Evolutionary conservation across 2,113 vertebrate species (phyloP).

Genomic region (Lampris megalopsis): DNA sequence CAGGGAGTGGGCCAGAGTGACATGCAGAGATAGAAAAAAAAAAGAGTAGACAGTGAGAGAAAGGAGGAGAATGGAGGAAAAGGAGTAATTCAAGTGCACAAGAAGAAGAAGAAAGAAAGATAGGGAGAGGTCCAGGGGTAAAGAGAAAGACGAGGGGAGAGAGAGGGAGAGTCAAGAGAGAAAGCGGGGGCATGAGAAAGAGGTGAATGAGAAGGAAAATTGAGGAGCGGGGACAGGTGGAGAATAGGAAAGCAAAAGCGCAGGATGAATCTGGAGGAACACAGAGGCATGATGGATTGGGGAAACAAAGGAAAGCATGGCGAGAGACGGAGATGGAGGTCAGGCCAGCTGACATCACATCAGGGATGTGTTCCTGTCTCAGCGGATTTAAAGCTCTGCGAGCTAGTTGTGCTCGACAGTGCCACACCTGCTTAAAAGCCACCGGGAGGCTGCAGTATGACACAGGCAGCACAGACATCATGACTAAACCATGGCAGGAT

Average conservation of each 20-base stretch:
- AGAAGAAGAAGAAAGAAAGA: background rate
- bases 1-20: background rate
- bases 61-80: background rate
- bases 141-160: background rate
- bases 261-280: slow-evolving; percentile 8
- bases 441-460: slow-evolving; percentile 8
- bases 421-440: slow-evolving; percentile 46
- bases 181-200: background rate
- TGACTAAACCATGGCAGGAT: slow-evolving; percentile 30
- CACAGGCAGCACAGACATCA: background rate
- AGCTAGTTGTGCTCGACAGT: background rate
- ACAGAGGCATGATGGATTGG: background rate
- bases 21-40: background rate
- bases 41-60: background rate
- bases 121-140: background rate
- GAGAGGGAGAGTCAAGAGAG: no score
- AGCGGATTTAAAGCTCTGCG: slow-evolving; percentile 22
- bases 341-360: slow-evolving; percentile 53
- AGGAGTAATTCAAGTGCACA: background rate
- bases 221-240: background rate
- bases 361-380: slow-evolving; percentile 25
- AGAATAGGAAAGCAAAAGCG: slow-evolving; percentile 1
- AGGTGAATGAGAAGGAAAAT: background rate
- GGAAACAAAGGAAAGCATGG: slow-evolving; percentile 30
- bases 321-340: slow-evolving; percentile 48